Evolutionary conservation across 1,140 invertebrate species (phyloP).

Genomic region (Tetramorium simillimum): DNA sequence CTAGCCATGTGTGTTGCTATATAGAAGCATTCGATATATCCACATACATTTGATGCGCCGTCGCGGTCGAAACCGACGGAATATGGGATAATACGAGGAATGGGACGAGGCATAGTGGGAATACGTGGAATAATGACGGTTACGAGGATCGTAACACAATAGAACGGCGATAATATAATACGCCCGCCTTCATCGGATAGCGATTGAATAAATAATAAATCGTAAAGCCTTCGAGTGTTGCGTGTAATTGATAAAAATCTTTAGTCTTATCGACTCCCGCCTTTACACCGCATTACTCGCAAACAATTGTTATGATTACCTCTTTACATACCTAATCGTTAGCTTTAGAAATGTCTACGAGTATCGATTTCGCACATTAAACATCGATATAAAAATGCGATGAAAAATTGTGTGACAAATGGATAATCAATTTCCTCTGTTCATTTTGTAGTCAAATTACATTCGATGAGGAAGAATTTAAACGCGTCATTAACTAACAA

Average conservation of each 20-base stretch:
- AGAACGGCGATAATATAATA: conserved; percentile 23
- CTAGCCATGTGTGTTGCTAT: not conserved
- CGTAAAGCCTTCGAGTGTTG: not conserved
- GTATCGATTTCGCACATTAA: not conserved
- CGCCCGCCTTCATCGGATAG: not conserved
- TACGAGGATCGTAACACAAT: conserved; percentile 18
- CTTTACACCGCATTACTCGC: not conserved
- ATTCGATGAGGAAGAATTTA: not conserved
- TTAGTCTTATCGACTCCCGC: not conserved
- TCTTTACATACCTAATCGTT: not conserved
- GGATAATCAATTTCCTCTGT: not conserved
- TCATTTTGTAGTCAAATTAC: not conserved
- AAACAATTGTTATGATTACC: conserved; percentile 2
- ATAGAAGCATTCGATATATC: conserved; percentile 24
- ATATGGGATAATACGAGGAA: conserved; percentile 43
- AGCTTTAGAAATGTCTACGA: not conserved
- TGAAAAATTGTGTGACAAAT: not conserved
- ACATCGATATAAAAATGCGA: not conserved
- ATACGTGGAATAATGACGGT: conserved; percentile 43
- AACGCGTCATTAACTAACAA: not conserved
- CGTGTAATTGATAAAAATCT: conserved; percentile 17
- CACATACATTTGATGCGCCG: conserved; percentile 24
- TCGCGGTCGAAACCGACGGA: conserved; percentile 35
- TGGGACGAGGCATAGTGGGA: conserved; percentile 17
- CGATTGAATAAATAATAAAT: conserved; percentile 52